phyloP scores from a whole-genome alignment of 92 coral and sea anemone species.

The Epizoanthus rinbou region DNA sequence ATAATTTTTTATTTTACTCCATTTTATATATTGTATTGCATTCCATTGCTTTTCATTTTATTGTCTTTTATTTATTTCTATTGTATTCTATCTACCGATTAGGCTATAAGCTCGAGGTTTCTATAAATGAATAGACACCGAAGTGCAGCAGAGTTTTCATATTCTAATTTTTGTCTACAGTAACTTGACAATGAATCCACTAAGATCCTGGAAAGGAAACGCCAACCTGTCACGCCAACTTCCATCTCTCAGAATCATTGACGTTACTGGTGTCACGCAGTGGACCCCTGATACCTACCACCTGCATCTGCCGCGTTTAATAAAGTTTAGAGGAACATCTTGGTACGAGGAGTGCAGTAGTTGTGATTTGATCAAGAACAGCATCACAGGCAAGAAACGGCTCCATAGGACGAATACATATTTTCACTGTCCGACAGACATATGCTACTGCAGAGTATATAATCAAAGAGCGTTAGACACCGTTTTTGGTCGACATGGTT shows the following conservation, averaged over 20 bases:
- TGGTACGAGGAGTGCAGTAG: constrained; percentile 6
- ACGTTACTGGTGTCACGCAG: background rate
- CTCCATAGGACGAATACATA: no score
- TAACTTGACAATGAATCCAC: background rate
- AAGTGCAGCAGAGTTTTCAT: no score
- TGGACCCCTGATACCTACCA: background rate
- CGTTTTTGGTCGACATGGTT: background rate
- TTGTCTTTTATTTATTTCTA: no score
- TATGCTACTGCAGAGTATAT: background rate
- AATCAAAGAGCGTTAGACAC: background rate
- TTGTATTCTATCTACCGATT: no score
- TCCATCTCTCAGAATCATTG: background rate
- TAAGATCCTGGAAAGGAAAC: background rate
- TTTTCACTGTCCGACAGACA: background rate
- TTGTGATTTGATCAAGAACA: background rate
- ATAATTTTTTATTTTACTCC: no score
- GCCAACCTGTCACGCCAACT: background rate
- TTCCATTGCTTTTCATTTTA: no score
- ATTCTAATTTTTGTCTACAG: background rate
- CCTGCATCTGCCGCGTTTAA: background rate
- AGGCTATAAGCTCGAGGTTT: no score
- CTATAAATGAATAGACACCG: no score
- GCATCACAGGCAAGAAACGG: background rate
- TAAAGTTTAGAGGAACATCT: background rate
- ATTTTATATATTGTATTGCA: no score